A percentile compares a stretch with the other conserved stretches of the same genome.
Evolutionary conservation across 2,797 vertebrate genomes (phyloP).

Genomic region (Bothrops alternatus): DNA sequence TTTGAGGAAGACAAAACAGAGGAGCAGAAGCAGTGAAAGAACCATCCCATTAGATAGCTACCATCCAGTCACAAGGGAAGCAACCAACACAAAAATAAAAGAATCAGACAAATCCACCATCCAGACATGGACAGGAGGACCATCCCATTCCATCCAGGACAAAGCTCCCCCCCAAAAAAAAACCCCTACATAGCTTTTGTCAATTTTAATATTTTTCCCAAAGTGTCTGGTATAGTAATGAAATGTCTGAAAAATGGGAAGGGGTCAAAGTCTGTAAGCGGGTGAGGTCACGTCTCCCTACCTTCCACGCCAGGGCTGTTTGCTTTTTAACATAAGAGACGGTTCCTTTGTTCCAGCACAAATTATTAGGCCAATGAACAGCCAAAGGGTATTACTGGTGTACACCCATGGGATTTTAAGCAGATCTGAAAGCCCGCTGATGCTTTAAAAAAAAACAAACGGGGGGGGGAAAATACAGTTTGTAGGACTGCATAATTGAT

Average conservation of each 20-base stretch:
- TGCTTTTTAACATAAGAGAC: neutral
- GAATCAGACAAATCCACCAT: neutral
- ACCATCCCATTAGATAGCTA: neutral
- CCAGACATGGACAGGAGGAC: neutral
- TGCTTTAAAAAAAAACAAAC: neutral
- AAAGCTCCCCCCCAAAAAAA: neutral
- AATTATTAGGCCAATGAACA: slow-evolving; percentile 10
- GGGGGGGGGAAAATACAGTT: neutral
- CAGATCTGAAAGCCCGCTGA: neutral
- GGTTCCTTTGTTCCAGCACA: neutral
- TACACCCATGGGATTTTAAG: neutral
- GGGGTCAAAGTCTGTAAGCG: neutral
- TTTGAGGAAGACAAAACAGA: neutral
- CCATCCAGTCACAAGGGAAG: neutral
- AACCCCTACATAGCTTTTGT: neutral
- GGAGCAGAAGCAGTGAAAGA: neutral
- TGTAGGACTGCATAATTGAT: slow-evolving; percentile 29
- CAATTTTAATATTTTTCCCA: neutral
- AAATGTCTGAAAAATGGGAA: neutral
- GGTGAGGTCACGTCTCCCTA: neutral
- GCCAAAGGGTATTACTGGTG: slow-evolving; percentile 10
- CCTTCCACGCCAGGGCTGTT: neutral
- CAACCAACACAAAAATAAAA: neutral
- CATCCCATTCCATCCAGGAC: neutral
- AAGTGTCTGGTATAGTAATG: neutral